These are phyloP conservation scores for Thaleichthys pacificus DNA, from an alignment of 2,797 vertebrate genomes.

Conservation along the genomic window DNA sequence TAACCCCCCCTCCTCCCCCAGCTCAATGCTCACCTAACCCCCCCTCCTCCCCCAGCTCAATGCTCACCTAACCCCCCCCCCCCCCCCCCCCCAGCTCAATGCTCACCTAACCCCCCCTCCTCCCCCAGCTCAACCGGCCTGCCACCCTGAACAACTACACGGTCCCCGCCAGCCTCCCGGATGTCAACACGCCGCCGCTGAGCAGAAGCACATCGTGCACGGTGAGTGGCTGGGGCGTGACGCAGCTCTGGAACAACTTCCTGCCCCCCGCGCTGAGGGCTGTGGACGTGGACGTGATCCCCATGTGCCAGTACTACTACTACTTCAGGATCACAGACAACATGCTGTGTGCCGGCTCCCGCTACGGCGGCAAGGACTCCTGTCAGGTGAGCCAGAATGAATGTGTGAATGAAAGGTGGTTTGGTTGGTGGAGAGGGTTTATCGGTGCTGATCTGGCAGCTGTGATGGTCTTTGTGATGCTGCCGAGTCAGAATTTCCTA, in stretches of 20 bases:
- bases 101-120: no score
- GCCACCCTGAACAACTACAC: constrained; percentile 55
- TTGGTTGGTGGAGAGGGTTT: constrained; percentile 3
- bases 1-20: neutral
- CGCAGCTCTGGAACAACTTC: constrained; percentile 55
- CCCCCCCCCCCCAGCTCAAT: no score
- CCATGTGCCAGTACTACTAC: constrained; percentile 72
- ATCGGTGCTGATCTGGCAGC: neutral
- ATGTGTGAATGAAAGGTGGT: neutral
- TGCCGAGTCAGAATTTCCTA: neutral
- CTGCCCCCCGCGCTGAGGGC: constrained; percentile 69
- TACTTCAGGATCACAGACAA: constrained; percentile 72
- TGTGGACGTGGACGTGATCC: constrained; percentile 70
- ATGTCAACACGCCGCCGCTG: constrained; percentile 8
- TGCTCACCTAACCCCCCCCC: neutral
- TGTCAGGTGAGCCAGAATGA: constrained; percentile 68
- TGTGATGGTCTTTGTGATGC: neutral
- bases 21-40: no score
- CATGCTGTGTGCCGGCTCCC: constrained; percentile 76
- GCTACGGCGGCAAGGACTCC: constrained; percentile 72
- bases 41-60: neutral
- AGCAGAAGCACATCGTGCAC: constrained; percentile 45
- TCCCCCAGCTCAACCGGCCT: constrained; percentile 66
- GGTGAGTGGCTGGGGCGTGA: constrained; percentile 81
- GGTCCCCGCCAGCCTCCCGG: constrained; percentile 48